Percentiles rank a stretch among this genome's conserved stretches.
Conservation (phyloP, 2,797 vertebrate species). For the Cirrhinus molitorella region DNA sequence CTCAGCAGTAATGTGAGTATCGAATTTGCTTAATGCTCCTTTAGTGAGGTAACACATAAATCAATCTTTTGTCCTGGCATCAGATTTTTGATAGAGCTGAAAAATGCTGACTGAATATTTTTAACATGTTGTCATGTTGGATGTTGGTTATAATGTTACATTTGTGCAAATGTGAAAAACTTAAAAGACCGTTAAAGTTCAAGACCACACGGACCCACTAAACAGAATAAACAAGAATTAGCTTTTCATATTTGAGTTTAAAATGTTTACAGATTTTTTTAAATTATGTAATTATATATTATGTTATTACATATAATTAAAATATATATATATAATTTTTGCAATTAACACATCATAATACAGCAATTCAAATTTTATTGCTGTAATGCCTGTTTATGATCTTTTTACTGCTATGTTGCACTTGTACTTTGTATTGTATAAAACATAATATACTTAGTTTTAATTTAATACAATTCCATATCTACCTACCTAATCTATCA, state of each 20-base stretch:
- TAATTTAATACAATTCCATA: background rate
- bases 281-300: background rate
- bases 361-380: background rate
- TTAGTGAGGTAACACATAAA: background rate
- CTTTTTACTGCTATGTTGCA: background rate
- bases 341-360: background rate
- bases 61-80: background rate
- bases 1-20: constrained; percentile 22
- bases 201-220: background rate
- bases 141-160: background rate
- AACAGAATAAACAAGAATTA: background rate
- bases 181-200: background rate
- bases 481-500: too few relatives aligned
- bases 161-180: background rate
- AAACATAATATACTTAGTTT: background rate
- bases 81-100: background rate
- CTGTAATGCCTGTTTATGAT: background rate
- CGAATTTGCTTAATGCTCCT: background rate
- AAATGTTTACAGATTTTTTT: too few relatives aligned
- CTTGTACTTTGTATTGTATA: background rate
- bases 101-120: background rate
- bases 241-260: background rate
- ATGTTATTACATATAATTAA: background rate
- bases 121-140: background rate
- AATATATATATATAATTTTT: background rate